Base-by-base conservation (phyloP, 2,888 invertebrate genomes). In the Miltochrista miniata region DNA sequence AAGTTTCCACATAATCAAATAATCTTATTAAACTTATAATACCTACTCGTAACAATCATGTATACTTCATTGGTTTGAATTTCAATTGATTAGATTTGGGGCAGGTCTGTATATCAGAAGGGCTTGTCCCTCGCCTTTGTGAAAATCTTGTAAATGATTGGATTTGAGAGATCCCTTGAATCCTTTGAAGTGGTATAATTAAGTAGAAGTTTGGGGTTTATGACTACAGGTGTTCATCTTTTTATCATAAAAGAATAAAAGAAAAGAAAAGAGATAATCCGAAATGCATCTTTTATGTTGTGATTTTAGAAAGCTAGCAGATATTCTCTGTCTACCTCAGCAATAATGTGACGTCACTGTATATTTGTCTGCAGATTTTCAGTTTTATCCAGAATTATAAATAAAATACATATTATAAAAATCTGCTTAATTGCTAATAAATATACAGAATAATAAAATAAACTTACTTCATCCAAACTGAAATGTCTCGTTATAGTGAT, bases 401-500 rank as follows among this genome's bases (percentile, higher is more conserved):
- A n/a, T n/a, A n/a, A n/a, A n/a, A n/a, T n/a, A n/a, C n/a, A n/a
- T n/a, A n/a, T n/a, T n/a, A n/a, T n/a, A 24, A 24, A 24, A 5
- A 24, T 4, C 2, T 4, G 18, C 2, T 24, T 24, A 24, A 24
- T 24, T 24, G 5, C 2, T 4, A 24, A 24, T 7, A 31, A 31
- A 31, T 5, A 7, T 31, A 10, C 8, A 11, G 2, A 31, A 7
- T 31, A 31, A 5, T 10, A 5, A 5, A 9, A 5, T 8, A 31
- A 36, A 85, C 89, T 87, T 57, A 91, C 92, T 76, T 92, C 92
- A 53, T 92, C 92, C 59, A 92, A 84, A 68, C 92, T 92, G 56
- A 86, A 92, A 63, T 92, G 92, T 67, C 92, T 87, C 1, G 90
- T 91, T 13, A 92, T 81, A 35, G 83, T 85, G 45, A 92, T 81